phyloP scores from a whole-genome alignment of 2,888 invertebrate species.

The Pilophorus perplexus region DNA sequence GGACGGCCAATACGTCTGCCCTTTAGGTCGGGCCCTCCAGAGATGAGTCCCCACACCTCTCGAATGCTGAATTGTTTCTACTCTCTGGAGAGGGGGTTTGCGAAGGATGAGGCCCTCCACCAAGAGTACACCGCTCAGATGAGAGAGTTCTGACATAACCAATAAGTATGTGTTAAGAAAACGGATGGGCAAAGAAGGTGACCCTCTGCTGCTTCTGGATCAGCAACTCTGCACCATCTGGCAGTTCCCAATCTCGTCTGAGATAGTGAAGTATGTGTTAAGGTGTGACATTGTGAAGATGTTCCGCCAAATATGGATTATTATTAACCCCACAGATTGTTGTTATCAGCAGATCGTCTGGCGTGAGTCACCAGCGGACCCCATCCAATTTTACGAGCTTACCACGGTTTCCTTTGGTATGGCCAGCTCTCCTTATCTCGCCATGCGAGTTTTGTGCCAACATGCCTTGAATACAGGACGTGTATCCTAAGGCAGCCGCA shows the following conservation, averaged over 20 bases:
- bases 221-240: too few relatives aligned
- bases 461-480: background rate
- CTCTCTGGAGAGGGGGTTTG: background rate
- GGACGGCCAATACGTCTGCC: constrained; percentile 17
- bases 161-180: too few relatives aligned
- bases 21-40: background rate
- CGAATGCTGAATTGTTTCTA: background rate
- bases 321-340: background rate
- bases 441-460: background rate
- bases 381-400: background rate
- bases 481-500: background rate
- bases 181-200: too few relatives aligned
- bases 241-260: too few relatives aligned
- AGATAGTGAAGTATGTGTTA: too few relatives aligned
- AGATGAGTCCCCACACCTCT: background rate
- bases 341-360: constrained; percentile 10
- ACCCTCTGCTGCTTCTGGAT: too few relatives aligned
- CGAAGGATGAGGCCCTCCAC: background rate
- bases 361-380: background rate
- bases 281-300: constrained; percentile 24
- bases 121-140: background rate
- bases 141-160: constrained; percentile 4
- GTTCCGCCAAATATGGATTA: constrained; percentile 19
- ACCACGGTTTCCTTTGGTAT: constrained; percentile 13
- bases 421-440: background rate